These are phyloP conservation scores for Agrochola litura DNA, from an alignment of 2,888 invertebrate species.

Conservation along the genomic window DNA sequence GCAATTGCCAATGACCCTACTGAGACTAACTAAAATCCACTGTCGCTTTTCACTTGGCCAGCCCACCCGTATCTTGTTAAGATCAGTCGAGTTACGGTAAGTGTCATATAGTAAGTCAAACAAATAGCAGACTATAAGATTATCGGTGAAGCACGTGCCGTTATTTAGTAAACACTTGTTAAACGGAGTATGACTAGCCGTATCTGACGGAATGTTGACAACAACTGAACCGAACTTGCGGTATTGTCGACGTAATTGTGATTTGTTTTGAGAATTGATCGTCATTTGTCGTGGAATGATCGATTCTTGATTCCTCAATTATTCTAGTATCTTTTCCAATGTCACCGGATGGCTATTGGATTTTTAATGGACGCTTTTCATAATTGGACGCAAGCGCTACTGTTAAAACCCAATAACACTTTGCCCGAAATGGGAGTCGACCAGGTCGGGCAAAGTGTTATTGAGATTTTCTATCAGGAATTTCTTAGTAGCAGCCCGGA, in stretches of 20 bases:
- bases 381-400: too few relatives aligned
- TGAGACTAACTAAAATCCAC: conserved; percentile 35
- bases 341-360: neutral
- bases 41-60: conserved; percentile 18
- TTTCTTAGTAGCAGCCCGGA: too few relatives aligned
- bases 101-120: conserved; percentile 74
- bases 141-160: conserved; percentile 58
- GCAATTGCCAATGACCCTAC: neutral
- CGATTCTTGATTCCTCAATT: conserved; percentile 16
- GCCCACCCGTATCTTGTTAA: conserved; percentile 67
- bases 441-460: too few relatives aligned
- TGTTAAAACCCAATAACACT: too few relatives aligned
- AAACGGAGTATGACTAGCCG: conserved; percentile 30
- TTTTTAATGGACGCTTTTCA: neutral
- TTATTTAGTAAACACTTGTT: conserved; percentile 62
- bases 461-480: too few relatives aligned
- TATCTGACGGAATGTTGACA: conserved; percentile 9
- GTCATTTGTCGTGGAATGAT: conserved; percentile 25
- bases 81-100: conserved; percentile 78
- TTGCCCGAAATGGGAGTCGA: too few relatives aligned
- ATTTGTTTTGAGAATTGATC: conserved; percentile 20
- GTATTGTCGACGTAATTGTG: conserved; percentile 31
- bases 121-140: conserved; percentile 69
- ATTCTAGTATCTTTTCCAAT: neutral
- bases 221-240: conserved; percentile 7